Conservation (phyloP, 2,888 invertebrate genomes). For the Blera fallax region DNA sequence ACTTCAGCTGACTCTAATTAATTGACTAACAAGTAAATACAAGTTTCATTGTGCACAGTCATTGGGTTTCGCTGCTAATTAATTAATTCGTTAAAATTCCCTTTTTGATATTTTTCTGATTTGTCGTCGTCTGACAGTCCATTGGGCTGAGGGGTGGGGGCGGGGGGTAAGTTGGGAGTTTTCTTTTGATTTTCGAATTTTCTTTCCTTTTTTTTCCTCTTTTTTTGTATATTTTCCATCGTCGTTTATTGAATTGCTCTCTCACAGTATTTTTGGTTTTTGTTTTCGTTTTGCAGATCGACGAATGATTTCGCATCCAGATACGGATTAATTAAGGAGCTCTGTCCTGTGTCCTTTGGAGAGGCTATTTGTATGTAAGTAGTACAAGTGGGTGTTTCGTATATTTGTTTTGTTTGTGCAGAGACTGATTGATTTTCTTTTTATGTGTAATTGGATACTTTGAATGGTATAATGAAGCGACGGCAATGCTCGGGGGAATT, state of each 20-base stretch:
- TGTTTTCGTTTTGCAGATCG: constrained; percentile 42
- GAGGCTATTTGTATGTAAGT: constrained; percentile 49
- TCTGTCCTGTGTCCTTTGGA: constrained; percentile 6
- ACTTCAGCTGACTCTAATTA: constrained; percentile 58
- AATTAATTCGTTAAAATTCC: constrained; percentile 52
- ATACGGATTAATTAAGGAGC: constrained; percentile 56
- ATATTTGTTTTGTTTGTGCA: not conserved
- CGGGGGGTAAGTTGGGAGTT: not conserved
- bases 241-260: constrained; percentile 3
- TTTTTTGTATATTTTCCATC: not conserved
- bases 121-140: not conserved
- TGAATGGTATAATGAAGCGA: constrained; percentile 15
- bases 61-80: constrained; percentile 42
- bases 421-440: constrained; percentile 15
- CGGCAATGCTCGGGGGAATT: not conserved
- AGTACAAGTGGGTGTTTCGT: not conserved
- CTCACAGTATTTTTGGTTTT: not conserved
- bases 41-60: constrained; percentile 37
- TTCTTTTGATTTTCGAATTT: constrained; percentile 18
- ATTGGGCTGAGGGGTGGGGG: not conserved
- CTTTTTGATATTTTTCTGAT: constrained; percentile 33
- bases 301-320: constrained; percentile 52
- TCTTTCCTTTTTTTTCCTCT: not conserved
- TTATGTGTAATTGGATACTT: constrained; percentile 28
- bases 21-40: constrained; percentile 60